Conservation (phyloP, 2,113 vertebrate genomes). For the Erythrolamprus reginae region DNA sequence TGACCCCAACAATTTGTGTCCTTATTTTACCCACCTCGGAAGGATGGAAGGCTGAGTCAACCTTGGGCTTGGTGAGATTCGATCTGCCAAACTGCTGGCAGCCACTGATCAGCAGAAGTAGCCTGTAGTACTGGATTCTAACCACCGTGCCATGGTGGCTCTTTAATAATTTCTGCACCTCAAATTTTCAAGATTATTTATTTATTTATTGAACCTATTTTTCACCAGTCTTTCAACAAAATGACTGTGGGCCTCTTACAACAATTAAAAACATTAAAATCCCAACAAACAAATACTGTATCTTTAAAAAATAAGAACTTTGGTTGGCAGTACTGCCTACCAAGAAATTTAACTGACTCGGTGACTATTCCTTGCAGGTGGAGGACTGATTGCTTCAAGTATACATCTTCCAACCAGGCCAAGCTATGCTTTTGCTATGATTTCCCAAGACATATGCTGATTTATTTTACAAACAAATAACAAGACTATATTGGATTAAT, state of each 20-base stretch:
- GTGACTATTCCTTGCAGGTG: neutral
- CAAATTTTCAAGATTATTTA: neutral
- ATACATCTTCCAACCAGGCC: neutral
- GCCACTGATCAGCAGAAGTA: too few relatives aligned
- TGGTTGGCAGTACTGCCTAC: neutral
- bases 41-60: too few relatives aligned
- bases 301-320: neutral
- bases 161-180: neutral
- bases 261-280: neutral
- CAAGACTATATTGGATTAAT: neutral
- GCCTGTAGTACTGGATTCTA: too few relatives aligned
- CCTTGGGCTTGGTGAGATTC: too few relatives aligned
- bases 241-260: neutral
- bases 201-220: neutral
- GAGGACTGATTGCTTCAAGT: neutral
- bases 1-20: too few relatives aligned
- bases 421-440: neutral
- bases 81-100: too few relatives aligned
- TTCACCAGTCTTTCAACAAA: neutral
- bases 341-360: neutral
- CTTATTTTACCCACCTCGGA: too few relatives aligned
- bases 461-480: neutral
- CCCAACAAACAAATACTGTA: neutral
- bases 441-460: neutral
- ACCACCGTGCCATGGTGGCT: too few relatives aligned